These are phyloP conservation scores for Acleris literana DNA, from an alignment of 2,888 invertebrate species.

Conservation along the genomic window DNA sequence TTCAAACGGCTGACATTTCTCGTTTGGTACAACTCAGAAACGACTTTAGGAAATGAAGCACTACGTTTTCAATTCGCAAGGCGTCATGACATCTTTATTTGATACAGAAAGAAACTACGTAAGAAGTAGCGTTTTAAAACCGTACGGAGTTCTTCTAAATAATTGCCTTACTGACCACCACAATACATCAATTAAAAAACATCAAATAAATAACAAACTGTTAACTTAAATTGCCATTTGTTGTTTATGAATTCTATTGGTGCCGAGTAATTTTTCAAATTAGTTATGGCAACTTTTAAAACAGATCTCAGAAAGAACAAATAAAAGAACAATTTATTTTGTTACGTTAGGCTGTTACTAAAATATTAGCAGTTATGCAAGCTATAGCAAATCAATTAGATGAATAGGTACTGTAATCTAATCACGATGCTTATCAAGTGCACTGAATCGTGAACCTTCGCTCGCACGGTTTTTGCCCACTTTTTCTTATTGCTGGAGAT, in stretches of 20 bases:
- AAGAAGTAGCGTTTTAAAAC: not conserved
- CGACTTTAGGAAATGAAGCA: conserved; percentile 26
- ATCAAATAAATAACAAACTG: conserved; percentile 22
- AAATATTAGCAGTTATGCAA: conserved; percentile 29
- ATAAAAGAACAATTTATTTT: conserved; percentile 8
- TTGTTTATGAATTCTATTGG: conserved; percentile 1
- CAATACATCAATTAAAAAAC: conserved; percentile 31
- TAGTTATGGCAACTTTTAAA: too few species aligned
- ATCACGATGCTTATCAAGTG: conserved; percentile 28
- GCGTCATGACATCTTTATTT: conserved; percentile 20
- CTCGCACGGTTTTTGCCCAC: conserved; percentile 19
- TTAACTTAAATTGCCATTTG: conserved; percentile 30
- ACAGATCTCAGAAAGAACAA: conserved; percentile 8
- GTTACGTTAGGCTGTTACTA: conserved; percentile 6
- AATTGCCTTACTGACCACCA: conserved; percentile 17
- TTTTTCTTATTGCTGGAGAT: conserved; percentile 11
- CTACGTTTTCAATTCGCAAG: conserved; percentile 16
- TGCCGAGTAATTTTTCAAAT: too few species aligned
- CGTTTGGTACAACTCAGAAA: conserved; percentile 18
- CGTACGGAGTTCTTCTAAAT: conserved; percentile 1
- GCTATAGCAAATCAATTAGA: conserved; percentile 26
- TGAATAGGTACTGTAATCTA: conserved; percentile 31
- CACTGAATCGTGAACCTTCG: conserved; percentile 25
- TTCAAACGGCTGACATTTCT: conserved; percentile 41
- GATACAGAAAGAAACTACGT: not conserved